A percentile compares a stretch with the other conserved stretches of the same genome.
phyloP scores from a whole-genome alignment of 2,888 invertebrate species.

The Mellilla xanthometata region DNA sequence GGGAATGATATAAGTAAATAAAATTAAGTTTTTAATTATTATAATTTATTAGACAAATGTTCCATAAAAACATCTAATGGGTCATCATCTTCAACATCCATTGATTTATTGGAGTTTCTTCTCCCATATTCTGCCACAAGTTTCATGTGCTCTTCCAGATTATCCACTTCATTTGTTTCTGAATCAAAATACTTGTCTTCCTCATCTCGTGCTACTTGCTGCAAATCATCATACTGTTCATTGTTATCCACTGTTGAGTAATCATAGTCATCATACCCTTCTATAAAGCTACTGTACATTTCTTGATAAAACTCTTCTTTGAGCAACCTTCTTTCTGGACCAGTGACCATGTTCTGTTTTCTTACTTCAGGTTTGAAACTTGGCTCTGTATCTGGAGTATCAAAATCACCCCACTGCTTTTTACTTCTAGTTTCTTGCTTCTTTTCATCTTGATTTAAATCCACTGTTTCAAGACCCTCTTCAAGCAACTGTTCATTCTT shows the following conservation, averaged over 20 bases:
- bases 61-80: constrained; percentile 90
- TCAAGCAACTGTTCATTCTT: constrained; percentile 84
- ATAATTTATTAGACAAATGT: constrained; percentile 64
- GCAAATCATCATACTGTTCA: constrained; percentile 89
- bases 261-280: constrained; percentile 94
- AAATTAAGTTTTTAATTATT: constrained; percentile 35
- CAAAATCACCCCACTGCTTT: constrained; percentile 83
- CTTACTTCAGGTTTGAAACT: constrained; percentile 52
- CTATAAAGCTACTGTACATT: constrained; percentile 93
- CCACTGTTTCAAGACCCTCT: constrained; percentile 75
- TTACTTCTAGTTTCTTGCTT: constrained; percentile 25
- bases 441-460: constrained; percentile 33
- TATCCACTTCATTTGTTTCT: constrained; percentile 85
- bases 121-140: constrained; percentile 61
- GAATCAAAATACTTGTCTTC: constrained; percentile 96
- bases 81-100: constrained; percentile 78
- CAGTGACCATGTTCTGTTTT: constrained; percentile 68
- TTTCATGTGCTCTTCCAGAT: constrained; percentile 65
- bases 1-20: neutral
- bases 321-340: constrained; percentile 85
- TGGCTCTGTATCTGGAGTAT: constrained; percentile 60
- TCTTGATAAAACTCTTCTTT: constrained; percentile 91
- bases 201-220: constrained; percentile 87
- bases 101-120: constrained; percentile 39
- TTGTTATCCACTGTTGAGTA: constrained; percentile 92